Conservation (phyloP, 2,888 invertebrate genomes). For the Macaria notata region DNA sequence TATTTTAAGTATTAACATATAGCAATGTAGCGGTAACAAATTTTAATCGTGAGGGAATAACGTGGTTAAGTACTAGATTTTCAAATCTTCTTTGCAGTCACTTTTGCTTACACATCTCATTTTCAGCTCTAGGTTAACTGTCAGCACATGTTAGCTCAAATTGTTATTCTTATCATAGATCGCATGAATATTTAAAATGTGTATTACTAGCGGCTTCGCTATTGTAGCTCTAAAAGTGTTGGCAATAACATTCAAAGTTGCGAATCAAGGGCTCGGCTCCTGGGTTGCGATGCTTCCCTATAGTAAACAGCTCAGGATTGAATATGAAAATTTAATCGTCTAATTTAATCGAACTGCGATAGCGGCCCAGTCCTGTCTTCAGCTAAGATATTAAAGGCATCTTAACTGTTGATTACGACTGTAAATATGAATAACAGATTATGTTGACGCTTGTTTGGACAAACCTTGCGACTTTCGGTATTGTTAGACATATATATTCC, state of each 20-base stretch:
- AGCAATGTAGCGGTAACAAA: too few species aligned
- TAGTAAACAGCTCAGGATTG: constrained; percentile 88
- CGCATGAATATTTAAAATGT: constrained; percentile 50
- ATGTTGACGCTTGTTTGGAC: constrained; percentile 17
- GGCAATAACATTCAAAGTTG: constrained; percentile 33
- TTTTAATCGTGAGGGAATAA: too few species aligned
- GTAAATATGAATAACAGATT: constrained; percentile 30
- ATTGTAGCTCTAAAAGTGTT: constrained; percentile 28
- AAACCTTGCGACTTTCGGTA: constrained; percentile 14
- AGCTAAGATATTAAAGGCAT: constrained; percentile 56
- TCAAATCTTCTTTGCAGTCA: too few species aligned
- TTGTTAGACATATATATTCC: constrained; percentile 7
- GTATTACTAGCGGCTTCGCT: constrained; percentile 10
- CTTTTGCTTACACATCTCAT: background rate
- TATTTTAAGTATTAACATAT: too few species aligned
- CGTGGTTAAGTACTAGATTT: too few species aligned
- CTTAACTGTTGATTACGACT: constrained; percentile 33
- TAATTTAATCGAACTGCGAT: constrained; percentile 85
- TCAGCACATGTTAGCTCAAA: constrained; percentile 39
- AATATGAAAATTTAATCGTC: constrained; percentile 91
- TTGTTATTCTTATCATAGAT: constrained; percentile 50
- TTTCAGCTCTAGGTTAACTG: constrained; percentile 21
- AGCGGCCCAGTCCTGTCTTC: constrained; percentile 47
- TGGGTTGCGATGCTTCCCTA: constrained; percentile 68
- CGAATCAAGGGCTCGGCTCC: constrained; percentile 30